Base-by-base conservation (phyloP, 2,113 vertebrate genomes). In the Dasyprocta punctata region DNA sequence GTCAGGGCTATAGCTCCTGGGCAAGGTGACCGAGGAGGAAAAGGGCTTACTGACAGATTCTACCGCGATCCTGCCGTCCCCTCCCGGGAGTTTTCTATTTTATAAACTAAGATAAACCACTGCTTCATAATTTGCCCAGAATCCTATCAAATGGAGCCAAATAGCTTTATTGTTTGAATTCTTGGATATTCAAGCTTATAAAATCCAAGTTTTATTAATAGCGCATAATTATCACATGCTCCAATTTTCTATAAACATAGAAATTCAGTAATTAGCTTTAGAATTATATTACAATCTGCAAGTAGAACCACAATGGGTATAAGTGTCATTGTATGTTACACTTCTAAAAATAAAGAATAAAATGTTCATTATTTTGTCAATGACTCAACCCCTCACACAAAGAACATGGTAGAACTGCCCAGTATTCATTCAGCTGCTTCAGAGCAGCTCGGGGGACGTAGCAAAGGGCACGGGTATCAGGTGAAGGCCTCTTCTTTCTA, bases 201-300 rank as follows among this genome's bases (percentile, higher is more conserved):
- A 97, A 97, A 91, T 95, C 86, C 75, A 92, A 95, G 93, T 94
- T 96, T 96, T 98, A 98, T 97, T 97, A 98, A 98, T 98, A 97
- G 96, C 83, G 85, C 90, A 82, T 97, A 97, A 98, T 97, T 96
- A 96, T 67, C 85, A 94, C 96, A 97, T 84, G 73, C 49, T 94
- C 90, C 96, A 96, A 92, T 96, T 97, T 97, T 95, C 96, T 97
- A 96, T 96, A 98, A 98, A 98, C 97, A 97, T 71, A 95, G 96
- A 97, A 97, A 97, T 97, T 97, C 22, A 20, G 96, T 97, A 97
- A 98, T 97, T 97, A 97, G 92, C 92, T 96, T 95, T 95, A 97
- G 96, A 97, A 97, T 97, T 96, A 96, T 96, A 97, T 97, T 95
- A 89, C 30, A 93, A 96, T 92, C 89, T 91, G 69, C 92, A 97